A percentile compares a stretch with the other conserved stretches of the same genome.
phyloP scores from a whole-genome alignment of 2,797 vertebrate species.

The Melanotaenia trifasciata region DNA sequence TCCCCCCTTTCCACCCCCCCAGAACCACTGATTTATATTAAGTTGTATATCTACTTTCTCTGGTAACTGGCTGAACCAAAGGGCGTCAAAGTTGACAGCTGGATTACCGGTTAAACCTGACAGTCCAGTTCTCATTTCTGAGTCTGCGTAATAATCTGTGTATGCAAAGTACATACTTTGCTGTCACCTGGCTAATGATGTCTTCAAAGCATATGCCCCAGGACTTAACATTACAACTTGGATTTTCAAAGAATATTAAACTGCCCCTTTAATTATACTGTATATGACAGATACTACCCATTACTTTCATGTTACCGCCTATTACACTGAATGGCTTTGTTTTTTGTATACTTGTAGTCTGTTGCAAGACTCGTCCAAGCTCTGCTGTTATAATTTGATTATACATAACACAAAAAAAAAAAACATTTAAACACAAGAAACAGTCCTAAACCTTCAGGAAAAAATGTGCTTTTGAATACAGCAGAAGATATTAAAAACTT shows the following conservation, averaged over 20 bases:
- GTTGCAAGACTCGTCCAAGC: neutral
- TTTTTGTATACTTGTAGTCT: neutral
- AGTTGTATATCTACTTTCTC: neutral
- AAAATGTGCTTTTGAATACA: neutral
- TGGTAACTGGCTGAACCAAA: constrained; percentile 29
- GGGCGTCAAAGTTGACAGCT: neutral
- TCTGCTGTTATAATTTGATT: neutral
- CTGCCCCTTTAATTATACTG: neutral
- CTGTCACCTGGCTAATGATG: neutral
- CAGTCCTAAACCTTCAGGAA: neutral
- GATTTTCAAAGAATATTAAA: neutral
- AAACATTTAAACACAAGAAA: neutral
- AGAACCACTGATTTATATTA: neutral
- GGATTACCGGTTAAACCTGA: constrained; percentile 47
- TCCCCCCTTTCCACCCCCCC: too few relatives aligned
- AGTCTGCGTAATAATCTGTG: neutral
- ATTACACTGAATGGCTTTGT: neutral
- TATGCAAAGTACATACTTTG: neutral
- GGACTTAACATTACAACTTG: neutral
- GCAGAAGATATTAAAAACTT: neutral
- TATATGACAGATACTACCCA: neutral
- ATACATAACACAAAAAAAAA: neutral
- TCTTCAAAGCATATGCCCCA: neutral
- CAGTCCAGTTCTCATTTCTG: constrained; percentile 1
- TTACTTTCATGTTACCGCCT: neutral